These are phyloP conservation scores for Calephelis perditalis DNA, from an alignment of 2,888 invertebrate species.

Conservation along the genomic window DNA sequence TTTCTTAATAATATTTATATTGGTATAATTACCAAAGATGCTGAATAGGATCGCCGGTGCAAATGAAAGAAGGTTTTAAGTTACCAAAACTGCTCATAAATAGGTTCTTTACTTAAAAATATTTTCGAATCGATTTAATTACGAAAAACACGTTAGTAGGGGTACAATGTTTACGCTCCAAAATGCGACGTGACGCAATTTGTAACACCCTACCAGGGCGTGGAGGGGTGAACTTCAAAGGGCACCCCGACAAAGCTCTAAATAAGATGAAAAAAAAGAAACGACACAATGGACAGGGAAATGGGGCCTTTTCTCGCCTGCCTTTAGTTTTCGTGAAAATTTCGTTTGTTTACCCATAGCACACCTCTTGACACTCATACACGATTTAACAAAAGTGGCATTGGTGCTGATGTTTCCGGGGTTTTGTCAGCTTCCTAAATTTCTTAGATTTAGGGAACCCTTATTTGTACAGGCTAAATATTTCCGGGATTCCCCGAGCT, in stretches of 20 bases:
- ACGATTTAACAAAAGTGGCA: slow-evolving; percentile 31
- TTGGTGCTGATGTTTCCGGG: slow-evolving; percentile 26
- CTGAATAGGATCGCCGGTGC: too few relatives aligned
- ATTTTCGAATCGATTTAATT: background rate
- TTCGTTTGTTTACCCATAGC: slow-evolving; percentile 34
- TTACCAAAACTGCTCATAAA: too few relatives aligned
- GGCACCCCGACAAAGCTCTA: slow-evolving; percentile 74
- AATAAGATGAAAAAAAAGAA: slow-evolving; percentile 75
- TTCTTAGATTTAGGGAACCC: too few relatives aligned
- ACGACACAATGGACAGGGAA: slow-evolving; percentile 73
- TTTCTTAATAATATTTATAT: too few relatives aligned
- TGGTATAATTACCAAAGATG: too few relatives aligned
- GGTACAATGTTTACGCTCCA: slow-evolving; percentile 57
- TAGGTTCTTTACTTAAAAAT: too few relatives aligned
- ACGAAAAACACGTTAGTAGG: slow-evolving; percentile 42
- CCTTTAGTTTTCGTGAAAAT: slow-evolving; percentile 56
- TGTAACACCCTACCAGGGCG: slow-evolving; percentile 54
- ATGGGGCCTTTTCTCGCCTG: slow-evolving; percentile 54
- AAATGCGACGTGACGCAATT: slow-evolving; percentile 70
- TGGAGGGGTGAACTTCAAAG: slow-evolving; percentile 64
- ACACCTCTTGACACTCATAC: slow-evolving; percentile 34
- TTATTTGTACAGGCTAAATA: too few relatives aligned
- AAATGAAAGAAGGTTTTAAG: too few relatives aligned
- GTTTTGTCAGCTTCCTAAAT: slow-evolving; percentile 10
- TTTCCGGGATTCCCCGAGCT: too few relatives aligned